Base-by-base conservation (phyloP, 2,888 invertebrate genomes). In the Coecobrya sp. region DNA sequence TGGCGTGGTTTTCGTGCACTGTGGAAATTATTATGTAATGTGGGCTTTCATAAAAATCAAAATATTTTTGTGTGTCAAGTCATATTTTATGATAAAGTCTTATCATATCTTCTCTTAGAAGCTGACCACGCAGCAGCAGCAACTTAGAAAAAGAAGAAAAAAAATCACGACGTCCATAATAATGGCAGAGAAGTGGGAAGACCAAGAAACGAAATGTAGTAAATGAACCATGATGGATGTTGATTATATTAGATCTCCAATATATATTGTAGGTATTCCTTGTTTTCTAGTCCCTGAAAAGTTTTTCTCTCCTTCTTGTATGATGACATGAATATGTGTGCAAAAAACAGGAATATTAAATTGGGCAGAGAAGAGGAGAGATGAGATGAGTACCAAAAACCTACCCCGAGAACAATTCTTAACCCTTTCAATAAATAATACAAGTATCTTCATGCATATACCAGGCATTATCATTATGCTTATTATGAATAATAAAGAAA, bases 401-500 rank as follows among this genome's bases (percentile, higher is more conserved):
- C 19, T 62, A 22, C 25, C 62, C 19, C 22, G 5, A 11, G 8
- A 27, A 62, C 25, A 62, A 30, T 7, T 30, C 30, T 68, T 10
- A 4, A 36, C 1, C 16, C 62, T 30, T 68, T 55, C n/a, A 16
- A n/a, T 55, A 55, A 55, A 16, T 55, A 4, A 55, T 55, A 55
- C 4, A 36, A 7, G 10, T 13, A 49, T 49, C 3, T 49, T 10
- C 49, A 49, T 49, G 11, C 49, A 49, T 7, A 36, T 7, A 36
- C 36, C 30, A 4, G 16, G 10, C 86, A 70, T 86, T 52, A 25
- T 86, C 49, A 82, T 76, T 42, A 52, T 25, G 1, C n/a, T 8
- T 36, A 25, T 86, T 68, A 88, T 27, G 82, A 89, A 89, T 89
- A 89, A 84, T 89, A 84, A 89, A 89, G 85, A 11, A 89, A 89